Base-by-base conservation (phyloP, 2,888 invertebrate genomes). In the Blera fallax region DNA sequence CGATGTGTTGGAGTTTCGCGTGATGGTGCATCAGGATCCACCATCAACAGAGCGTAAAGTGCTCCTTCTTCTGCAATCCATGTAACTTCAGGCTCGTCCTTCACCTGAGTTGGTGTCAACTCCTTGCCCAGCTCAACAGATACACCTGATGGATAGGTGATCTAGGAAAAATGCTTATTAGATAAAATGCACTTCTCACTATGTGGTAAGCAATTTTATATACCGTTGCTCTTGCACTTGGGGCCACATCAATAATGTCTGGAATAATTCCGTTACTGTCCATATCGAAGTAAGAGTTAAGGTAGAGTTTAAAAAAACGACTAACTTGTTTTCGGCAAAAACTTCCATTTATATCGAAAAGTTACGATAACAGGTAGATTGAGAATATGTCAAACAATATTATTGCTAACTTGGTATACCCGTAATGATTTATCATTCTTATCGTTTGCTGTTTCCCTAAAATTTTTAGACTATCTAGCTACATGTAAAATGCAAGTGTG, bases 1-100 rank as follows among this genome's bases (percentile, higher is more conserved):
- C 98, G 94, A 91, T 94, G 95, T 87, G 93, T 95, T 0, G 97
- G 97, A n/a, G 96, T 94, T 56, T 93, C 91, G 72, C 98, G 95
- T 88, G 95, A 96, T 0, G 98, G 98, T 1, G 96, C 96, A 92
- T 96, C 96, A 1, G 92, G 92, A 95, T 97, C 97, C 65, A 96
- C 96, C 96, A 97, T 95, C 89, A 95, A 95, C 3, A 98, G 92
- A 0, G 97, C 96, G 91, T 98, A 98, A 67, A 94, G 94, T 27
- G 93, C 89, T 52, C 91, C 91, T 0, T 92, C 87, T 0, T 94
- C 93, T 0, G 94, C 94, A 0, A 94, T 93, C 95, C 96, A 98
- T 0, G 92, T 91, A 1, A 97, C 93, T 0, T 92, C 92, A 0
- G 97, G 97, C 27, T 93, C 91, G 90, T 96, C 94, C 91, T 97